Base-by-base conservation (phyloP, 92 coral and sea anemone species). In the Phenganax marumi region DNA sequence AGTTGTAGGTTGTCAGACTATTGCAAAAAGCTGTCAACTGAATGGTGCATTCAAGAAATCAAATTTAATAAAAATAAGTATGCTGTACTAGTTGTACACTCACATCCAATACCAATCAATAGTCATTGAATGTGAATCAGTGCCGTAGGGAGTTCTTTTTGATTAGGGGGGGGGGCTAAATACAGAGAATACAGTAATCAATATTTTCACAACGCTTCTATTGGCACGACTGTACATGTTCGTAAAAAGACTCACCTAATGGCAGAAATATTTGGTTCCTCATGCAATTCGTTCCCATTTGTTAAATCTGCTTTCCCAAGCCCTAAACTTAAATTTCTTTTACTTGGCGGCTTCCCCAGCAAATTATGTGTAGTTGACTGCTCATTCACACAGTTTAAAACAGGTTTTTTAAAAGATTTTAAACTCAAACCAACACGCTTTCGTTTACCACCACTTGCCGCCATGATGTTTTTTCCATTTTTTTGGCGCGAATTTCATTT, bases 401-500 rank as follows among this genome's bases (percentile, higher is more conserved):
- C 79, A 50, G 50, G 66, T 51, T 55, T 77, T 48, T 77, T 77
- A 14, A 65, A 58, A 22, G 55, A 58, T 60, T 77, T 77, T 49
- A 77, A 77, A 62, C 82, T 77, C 57, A 77, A 77, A 60, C 82
- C 82, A 23, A 76, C 12, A 9, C 71, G 64, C 21, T 78, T 78
- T 68, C 52, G 46, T 78, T 78, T 63, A 58, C 72, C 58, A 56
- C 73, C 60, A 78, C 63, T 13, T 61, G 61, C 73, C 55, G 47
- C 16, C 47, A 16, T 72, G 47, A 12, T 6, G 0, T 13, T 49
- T 46, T 10, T 52, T 49, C 77, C 56, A 24, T 33, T 72, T 47
- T 46, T 23, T 72, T 48, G n/a, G n/a, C 56, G 57, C 33, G 58
- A 52, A 48, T 14, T 72, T 19, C 19, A 25, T 68, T 46, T 17